Conservation (phyloP, 2,797 vertebrate genomes). For the Neostethus bicornis region DNA sequence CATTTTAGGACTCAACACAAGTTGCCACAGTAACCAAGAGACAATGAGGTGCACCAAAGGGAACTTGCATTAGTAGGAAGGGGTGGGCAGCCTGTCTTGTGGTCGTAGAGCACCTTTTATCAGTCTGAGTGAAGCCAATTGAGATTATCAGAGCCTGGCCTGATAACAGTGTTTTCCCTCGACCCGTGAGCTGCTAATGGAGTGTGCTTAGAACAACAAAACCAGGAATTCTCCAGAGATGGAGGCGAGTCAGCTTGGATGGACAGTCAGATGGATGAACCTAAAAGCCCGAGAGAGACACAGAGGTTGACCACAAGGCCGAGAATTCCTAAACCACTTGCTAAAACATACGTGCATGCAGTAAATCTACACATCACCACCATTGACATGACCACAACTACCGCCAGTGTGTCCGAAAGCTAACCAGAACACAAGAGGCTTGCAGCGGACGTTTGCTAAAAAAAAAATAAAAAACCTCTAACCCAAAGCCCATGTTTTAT, state of each 20-base stretch:
- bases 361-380: slow-evolving; percentile 65
- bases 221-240: slow-evolving; percentile 80
- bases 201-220: slow-evolving; percentile 86
- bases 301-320: slow-evolving; percentile 62
- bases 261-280: slow-evolving; percentile 59
- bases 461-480: no score
- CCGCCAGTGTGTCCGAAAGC: slow-evolving; percentile 62
- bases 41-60: slow-evolving; percentile 27
- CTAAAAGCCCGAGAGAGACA: slow-evolving; percentile 43
- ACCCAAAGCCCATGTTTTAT: slow-evolving; percentile 82
- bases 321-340: slow-evolving; percentile 63
- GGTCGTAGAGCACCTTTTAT: slow-evolving; percentile 84
- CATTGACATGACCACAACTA: slow-evolving; percentile 61
- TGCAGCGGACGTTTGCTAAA: slow-evolving; percentile 62
- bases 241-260: slow-evolving; percentile 63
- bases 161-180: slow-evolving; percentile 90
- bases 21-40: slow-evolving; percentile 73
- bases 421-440: slow-evolving; percentile 65
- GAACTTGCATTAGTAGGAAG: slow-evolving; percentile 8
- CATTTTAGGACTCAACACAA: slow-evolving; percentile 64
- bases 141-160: slow-evolving; percentile 86
- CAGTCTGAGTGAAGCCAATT: slow-evolving; percentile 88
- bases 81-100: slow-evolving; percentile 72
- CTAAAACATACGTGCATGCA: slow-evolving; percentile 54
- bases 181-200: slow-evolving; percentile 88